A percentile compares a stretch with the other conserved stretches of the same genome.
Conservation (phyloP, 2,113 vertebrate genomes). For the Antechinus flavipes region DNA sequence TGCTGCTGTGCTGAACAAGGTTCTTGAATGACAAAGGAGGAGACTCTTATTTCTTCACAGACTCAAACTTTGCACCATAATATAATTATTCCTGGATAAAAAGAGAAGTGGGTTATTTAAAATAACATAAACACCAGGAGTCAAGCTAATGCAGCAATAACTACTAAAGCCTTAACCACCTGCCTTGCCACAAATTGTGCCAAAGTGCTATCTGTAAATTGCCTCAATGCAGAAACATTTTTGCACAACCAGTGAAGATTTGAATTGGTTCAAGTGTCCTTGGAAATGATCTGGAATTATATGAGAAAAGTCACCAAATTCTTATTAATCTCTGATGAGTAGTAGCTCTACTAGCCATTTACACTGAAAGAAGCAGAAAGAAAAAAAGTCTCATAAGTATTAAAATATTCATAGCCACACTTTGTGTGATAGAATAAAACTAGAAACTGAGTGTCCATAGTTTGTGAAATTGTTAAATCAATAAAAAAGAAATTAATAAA, state of each 20-base stretch:
- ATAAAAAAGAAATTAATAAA: background rate
- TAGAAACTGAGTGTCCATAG: background rate
- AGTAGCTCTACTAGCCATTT: background rate
- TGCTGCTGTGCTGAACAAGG: background rate
- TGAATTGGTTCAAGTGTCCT: background rate
- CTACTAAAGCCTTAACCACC: background rate
- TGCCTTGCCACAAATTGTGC: no score
- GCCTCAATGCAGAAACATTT: background rate
- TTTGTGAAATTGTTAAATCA: background rate
- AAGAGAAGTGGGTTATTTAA: background rate
- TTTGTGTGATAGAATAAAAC: background rate
- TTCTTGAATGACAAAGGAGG: background rate
- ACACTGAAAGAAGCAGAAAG: background rate
- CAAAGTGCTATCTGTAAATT: background rate
- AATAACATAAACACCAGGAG: background rate
- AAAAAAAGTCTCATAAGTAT: background rate
- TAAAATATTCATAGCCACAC: background rate
- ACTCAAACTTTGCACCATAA: background rate
- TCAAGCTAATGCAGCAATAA: background rate
- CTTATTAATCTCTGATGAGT: background rate
- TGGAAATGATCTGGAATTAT: background rate
- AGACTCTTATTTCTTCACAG: background rate
- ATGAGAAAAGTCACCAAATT: background rate
- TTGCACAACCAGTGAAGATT: background rate
- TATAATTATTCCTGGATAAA: background rate